Percentiles rank a stretch among this genome's conserved stretches.
phyloP scores from a whole-genome alignment of 2,888 invertebrate genomes.

The Cetonia aurata region DNA sequence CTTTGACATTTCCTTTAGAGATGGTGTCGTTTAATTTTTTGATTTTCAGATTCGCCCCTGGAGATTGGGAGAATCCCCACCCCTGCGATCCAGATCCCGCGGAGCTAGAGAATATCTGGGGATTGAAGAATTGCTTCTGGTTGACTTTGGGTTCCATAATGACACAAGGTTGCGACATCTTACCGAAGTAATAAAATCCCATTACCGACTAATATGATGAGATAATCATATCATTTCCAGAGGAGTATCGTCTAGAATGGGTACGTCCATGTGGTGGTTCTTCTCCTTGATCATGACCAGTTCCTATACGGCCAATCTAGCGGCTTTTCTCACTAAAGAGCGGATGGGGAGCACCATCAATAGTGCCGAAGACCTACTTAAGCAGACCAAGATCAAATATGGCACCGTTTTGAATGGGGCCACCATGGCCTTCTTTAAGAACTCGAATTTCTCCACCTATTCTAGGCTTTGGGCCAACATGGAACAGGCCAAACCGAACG shows the following conservation, averaged over 20 bases:
- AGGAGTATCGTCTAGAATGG: conserved; percentile 88
- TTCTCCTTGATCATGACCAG: conserved; percentile 92
- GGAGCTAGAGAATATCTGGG: conserved; percentile 91
- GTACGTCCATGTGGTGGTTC: conserved; percentile 94
- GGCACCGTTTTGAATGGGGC: conserved; percentile 89
- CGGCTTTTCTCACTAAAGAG: conserved; percentile 91
- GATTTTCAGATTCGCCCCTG: conserved; percentile 80
- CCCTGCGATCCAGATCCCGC: conserved; percentile 89
- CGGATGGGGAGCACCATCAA: conserved; percentile 90
- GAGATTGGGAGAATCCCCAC: conserved; percentile 95
- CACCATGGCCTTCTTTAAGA: conserved; percentile 91
- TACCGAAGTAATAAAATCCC: conserved; percentile 79
- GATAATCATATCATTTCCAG: conserved; percentile 66
- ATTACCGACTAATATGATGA: no score
- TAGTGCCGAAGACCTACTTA: conserved; percentile 90
- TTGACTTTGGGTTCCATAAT: conserved; percentile 91
- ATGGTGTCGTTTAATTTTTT: not conserved
- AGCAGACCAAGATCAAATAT: conserved; percentile 95
- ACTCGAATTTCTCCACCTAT: conserved; percentile 88
- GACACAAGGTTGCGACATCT: conserved; percentile 93
- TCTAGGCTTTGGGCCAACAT: conserved; percentile 92
- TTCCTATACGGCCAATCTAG: conserved; percentile 94
- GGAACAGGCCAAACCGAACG: conserved; percentile 83
- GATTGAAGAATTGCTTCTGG: conserved; percentile 91
- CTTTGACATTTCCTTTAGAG: no score